These are phyloP conservation scores for Mastigias papua DNA, from an alignment of 30 jellyfish, hydroid and myxozoan species.

Conservation along the genomic window DNA sequence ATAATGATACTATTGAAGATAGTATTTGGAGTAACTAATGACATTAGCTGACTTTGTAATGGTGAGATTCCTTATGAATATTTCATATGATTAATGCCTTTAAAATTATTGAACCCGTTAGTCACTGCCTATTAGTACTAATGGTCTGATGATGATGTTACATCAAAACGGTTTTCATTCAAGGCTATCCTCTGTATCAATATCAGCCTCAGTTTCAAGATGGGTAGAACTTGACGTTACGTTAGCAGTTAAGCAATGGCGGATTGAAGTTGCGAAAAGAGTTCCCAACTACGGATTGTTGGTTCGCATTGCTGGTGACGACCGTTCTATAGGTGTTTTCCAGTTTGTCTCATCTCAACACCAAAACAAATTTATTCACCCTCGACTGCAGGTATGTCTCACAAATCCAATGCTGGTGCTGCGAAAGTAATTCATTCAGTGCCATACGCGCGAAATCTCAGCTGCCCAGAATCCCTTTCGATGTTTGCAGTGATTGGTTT, in stretches of 20 bases:
- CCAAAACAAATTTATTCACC: constrained; percentile 66
- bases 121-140: too few species aligned
- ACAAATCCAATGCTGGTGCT: constrained; percentile 57
- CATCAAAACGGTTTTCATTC: not conserved
- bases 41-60: too few species aligned
- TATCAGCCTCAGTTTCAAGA: constrained; percentile 55
- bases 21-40: too few species aligned
- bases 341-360: constrained; percentile 81
- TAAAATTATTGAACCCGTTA: too few species aligned
- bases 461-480: too few species aligned
- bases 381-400: constrained; percentile 75
- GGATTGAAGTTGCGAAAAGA: constrained; percentile 50
- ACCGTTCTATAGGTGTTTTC: constrained; percentile 66
- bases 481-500: not conserved
- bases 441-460: too few species aligned
- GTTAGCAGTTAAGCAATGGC: constrained; percentile 78
- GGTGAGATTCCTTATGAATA: too few species aligned
- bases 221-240: constrained; percentile 82
- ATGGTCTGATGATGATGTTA: too few species aligned
- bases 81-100: too few species aligned
- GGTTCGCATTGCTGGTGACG: constrained; percentile 80
- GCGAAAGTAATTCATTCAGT: not conserved
- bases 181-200: constrained; percentile 65
- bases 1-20: too few species aligned
- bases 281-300: constrained; percentile 80